Conservation (phyloP, 2,797 vertebrate genomes). For the Sphenodon punctatus region DNA sequence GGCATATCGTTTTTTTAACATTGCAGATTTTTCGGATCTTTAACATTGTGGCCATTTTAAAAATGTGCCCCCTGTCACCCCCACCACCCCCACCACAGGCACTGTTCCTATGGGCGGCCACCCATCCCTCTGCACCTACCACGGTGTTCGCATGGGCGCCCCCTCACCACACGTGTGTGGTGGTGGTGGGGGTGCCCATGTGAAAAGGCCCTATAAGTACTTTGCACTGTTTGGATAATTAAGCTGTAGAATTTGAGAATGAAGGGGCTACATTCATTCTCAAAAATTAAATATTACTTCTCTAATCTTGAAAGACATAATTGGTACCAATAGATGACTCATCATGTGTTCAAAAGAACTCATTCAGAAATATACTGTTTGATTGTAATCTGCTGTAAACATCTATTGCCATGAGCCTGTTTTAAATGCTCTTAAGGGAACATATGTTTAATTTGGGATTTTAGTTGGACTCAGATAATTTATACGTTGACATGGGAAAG, state of each 20-base stretch:
- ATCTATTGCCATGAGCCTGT: not conserved
- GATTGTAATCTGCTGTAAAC: not conserved
- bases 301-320: not conserved
- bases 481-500: not conserved
- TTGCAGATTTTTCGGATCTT: too few species aligned
- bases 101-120: too few species aligned
- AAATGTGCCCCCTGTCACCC: too few species aligned
- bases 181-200: too few species aligned
- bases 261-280: not conserved
- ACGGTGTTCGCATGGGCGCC: too few species aligned
- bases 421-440: not conserved
- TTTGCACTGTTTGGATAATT: not conserved
- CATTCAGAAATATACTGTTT: not conserved
- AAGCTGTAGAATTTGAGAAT: not conserved
- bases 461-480: not conserved
- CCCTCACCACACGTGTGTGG: too few species aligned
- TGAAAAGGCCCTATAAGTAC: too few species aligned
- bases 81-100: too few species aligned
- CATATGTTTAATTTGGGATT: not conserved
- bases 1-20: too few species aligned
- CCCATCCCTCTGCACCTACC: too few species aligned
- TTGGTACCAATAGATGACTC: not conserved
- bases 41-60: too few species aligned
- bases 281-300: not conserved
- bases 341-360: too few species aligned